A percentile compares a stretch with the other conserved stretches of the same genome.
Evolutionary conservation across 2,113 vertebrate genomes (phyloP).

Genomic region (Mus spicilegus): DNA sequence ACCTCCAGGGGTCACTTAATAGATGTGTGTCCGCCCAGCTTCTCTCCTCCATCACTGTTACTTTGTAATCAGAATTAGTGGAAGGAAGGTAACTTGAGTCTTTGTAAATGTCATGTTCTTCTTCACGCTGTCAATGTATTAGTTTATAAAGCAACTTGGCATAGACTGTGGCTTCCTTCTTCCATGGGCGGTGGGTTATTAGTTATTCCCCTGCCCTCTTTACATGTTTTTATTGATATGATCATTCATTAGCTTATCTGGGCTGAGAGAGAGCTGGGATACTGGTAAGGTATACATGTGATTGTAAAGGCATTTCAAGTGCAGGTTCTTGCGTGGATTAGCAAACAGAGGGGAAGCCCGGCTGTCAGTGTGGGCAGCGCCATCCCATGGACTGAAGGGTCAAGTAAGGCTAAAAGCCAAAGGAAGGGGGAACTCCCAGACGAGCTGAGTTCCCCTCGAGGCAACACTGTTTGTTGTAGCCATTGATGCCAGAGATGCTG

Average conservation of each 20-base stretch:
- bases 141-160: background rate
- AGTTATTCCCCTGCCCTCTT: background rate
- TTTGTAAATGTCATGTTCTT: slow-evolving; percentile 7
- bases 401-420: too few species aligned
- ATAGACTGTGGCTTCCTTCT: background rate
- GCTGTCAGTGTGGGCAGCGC: too few species aligned
- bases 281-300: background rate
- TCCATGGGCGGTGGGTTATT: background rate
- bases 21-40: background rate
- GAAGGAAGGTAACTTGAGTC: background rate
- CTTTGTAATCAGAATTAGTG: background rate
- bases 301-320: background rate
- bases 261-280: background rate
- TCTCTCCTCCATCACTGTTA: background rate
- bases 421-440: background rate
- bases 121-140: background rate
- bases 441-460: background rate
- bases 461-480: background rate
- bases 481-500: too few species aligned
- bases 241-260: background rate
- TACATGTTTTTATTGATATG: background rate
- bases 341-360: background rate
- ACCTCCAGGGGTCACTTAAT: background rate
- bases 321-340: background rate
- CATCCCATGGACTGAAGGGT: background rate